Conservation (phyloP, 2,113 vertebrate genomes). For the Melanerpes aurifrons region DNA sequence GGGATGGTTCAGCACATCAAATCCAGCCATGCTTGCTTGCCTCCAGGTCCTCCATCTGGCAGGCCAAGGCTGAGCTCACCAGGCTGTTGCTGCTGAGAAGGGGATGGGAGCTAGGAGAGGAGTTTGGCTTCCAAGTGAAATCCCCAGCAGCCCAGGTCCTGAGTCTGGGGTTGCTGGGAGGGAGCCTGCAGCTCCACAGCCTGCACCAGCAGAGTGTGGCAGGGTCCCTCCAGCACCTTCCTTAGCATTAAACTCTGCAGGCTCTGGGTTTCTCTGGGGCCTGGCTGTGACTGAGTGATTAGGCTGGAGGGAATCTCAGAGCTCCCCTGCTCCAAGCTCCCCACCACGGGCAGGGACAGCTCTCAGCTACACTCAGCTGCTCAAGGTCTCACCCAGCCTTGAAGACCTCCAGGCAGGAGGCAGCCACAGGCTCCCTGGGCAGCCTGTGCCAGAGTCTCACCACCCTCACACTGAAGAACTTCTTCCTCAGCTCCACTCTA, state of each 20-base stretch:
- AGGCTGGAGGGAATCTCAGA: no score
- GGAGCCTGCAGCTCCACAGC: not conserved
- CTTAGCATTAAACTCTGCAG: not conserved
- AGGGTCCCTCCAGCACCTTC: not conserved
- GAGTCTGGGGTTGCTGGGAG: accelerated
- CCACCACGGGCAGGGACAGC: no score
- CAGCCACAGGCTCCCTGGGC: no score
- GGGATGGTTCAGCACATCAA: not conserved
- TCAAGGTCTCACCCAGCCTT: no score
- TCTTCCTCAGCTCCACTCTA: no score
- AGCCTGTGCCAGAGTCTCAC: no score
- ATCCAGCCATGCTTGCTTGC: not conserved
- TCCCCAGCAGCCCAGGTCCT: accelerated
- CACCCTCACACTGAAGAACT: no score
- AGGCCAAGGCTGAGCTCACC: not conserved
- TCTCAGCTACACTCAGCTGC: no score
- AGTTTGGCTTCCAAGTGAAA: not conserved
- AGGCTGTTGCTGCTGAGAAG: conserved; percentile 3
- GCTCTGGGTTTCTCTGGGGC: not conserved
- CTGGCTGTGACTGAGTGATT: accelerated
- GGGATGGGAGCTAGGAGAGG: not conserved
- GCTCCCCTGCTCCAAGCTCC: no score
- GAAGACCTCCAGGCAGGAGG: no score
- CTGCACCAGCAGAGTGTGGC: accelerated
- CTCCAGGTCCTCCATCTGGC: conserved; percentile 29